Conservation (phyloP, 2,113 vertebrate species). For the Misgurnus mizolepis region DNA sequence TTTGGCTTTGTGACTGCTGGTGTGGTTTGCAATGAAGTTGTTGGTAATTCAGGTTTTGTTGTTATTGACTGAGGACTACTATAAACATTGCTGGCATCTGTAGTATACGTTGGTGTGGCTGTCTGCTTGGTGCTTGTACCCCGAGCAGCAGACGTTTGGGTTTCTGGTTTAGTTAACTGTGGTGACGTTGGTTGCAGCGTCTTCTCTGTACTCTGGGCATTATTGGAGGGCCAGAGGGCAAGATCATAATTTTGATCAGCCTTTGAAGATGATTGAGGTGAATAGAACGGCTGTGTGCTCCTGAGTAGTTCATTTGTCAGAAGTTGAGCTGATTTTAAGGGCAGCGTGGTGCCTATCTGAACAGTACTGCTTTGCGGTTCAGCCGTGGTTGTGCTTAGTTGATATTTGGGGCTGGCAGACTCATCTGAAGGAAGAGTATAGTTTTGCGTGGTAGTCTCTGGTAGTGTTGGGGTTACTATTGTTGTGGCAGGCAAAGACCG, state of each 20-base stretch:
- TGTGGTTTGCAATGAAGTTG: slow-evolving; percentile 51
- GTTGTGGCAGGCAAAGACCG: neutral
- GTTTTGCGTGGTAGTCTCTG: slow-evolving; percentile 3
- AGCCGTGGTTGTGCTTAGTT: slow-evolving; percentile 48
- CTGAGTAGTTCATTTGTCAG: slow-evolving; percentile 59
- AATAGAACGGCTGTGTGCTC: slow-evolving; percentile 23
- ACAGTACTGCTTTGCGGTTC: slow-evolving; percentile 43
- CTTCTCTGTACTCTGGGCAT: slow-evolving; percentile 23
- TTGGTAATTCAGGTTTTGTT: slow-evolving; percentile 12
- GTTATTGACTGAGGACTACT: neutral
- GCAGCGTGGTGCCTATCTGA: slow-evolving; percentile 53
- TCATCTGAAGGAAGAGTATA: neutral
- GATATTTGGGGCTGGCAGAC: slow-evolving; percentile 4
- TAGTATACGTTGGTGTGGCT: slow-evolving; percentile 51
- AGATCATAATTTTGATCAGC: slow-evolving; percentile 39
- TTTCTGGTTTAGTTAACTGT: neutral
- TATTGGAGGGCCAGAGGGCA: slow-evolving; percentile 40
- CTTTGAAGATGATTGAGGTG: slow-evolving; percentile 48
- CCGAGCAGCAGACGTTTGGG: neutral
- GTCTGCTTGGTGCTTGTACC: slow-evolving; percentile 57
- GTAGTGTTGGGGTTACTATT: neutral
- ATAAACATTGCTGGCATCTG: slow-evolving; percentile 51
- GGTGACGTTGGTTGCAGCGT: neutral
- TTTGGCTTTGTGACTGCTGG: neutral
- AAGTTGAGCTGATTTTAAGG: slow-evolving; percentile 52